Evolutionary conservation across 2,888 invertebrate genomes (phyloP), one percentile per base, ranked within the genome.

Genomic region (Linnaemya vulpina): DNA sequence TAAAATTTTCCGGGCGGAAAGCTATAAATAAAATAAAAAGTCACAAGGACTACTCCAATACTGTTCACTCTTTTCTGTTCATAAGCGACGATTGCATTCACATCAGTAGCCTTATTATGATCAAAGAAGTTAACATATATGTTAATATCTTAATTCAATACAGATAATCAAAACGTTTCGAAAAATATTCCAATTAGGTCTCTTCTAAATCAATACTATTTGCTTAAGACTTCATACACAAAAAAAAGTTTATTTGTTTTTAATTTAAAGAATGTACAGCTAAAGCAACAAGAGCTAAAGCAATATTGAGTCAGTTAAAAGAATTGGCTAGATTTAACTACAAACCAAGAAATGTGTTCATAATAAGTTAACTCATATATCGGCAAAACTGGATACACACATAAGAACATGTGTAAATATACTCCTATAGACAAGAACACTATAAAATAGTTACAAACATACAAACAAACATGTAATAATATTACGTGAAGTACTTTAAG

Each of bases 251-350:
- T 84, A 35, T 68, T 63, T 84, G 30, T 49, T 17, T 77, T 70
- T 62, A 75, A 43, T 70, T 77, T 74, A 46, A 67, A 80, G 20
- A 25, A 58, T 11, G 4, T 55, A 38, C 49, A 84, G 74, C 63
- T 68, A 81, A 79, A 22, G 43, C 46, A 74, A 17, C 40, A 62
- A 60, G 49, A 71, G 51, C 22, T 65, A 38, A 67, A 62, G 25
- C 51, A 65, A 53, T 85, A 73, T 55, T 71, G 49, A 51, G 8
- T 55, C 30, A 35, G 30, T 15, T 46, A 35, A 58, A 71, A 22
- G 51, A 25, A 35, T 71, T 73, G 55, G 30, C 73, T 76, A 68
- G 73, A 73, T 73, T 83, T 25, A 79, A 71, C 71, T 79, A 65
- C 62, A 76, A 20, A 43, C 9, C 35, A 60, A 10, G 5, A 43